Evolutionary conservation across 1,140 invertebrate genomes (phyloP), one percentile per base, ranked within the genome.

Genomic region (Zelostemma sp.): DNA sequence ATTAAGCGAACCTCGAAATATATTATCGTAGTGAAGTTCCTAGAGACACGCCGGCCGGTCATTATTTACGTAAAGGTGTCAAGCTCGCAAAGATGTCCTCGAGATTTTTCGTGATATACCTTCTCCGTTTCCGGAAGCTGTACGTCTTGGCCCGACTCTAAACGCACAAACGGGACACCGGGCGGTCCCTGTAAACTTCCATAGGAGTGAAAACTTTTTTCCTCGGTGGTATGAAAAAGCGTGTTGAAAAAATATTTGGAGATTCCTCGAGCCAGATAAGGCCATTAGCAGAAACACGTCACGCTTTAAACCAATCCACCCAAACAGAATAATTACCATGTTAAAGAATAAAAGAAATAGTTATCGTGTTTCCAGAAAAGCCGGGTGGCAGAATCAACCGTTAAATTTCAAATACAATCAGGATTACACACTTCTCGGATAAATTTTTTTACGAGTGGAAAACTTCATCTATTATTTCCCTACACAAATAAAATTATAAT

Each of bases 71-170:
- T 51, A 51, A 60, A 61, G 69, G 65, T 73, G 70, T 62, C 70
- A 62, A 67, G 21, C 25, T 46, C 21, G 17, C 41, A 9, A 12
- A 69, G 62, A 63, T 62, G 59, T 73, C 67, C 71, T 68, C 71
- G 66, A 66, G 63, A 66, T 73, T 51, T 60, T 60, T 51, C 21
- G 43, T 66, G 65, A 77, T 74, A 77, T 76, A 84, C 83, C 75
- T 84, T 69, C 56, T 35, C 63, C 71, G 76, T 72, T 84, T 84
- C 83, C 82, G 82, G 79, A 84, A 85, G 80, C 76, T 80, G 76
- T 82, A 68, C 73, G 77, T 80, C 74, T 83, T 58, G 28, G 45
- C 35, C 57, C 55, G 65, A 59, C 53, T 62, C 57, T 28, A 59
- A 68, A 66, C 55, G 65, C 50, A 60, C 33, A 57, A 64, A 61